Conservation (phyloP, 2,797 vertebrate genomes). For the Eospalax fontanierii region DNA sequence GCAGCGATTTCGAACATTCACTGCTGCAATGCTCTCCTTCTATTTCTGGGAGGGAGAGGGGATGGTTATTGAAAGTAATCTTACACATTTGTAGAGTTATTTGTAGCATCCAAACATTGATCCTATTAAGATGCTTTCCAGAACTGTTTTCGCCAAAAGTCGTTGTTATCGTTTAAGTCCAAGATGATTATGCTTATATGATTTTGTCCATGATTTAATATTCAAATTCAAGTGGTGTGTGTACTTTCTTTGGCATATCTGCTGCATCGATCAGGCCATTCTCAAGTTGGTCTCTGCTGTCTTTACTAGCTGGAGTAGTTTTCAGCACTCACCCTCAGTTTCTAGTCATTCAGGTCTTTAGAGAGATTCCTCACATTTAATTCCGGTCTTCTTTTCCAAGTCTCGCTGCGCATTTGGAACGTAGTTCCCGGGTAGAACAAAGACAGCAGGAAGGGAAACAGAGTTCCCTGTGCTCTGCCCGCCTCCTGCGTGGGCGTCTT, state of each 20-base stretch:
- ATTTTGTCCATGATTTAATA: constrained; percentile 48
- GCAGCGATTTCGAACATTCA: constrained; percentile 86
- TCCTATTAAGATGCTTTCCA: constrained; percentile 54
- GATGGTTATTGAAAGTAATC: constrained; percentile 86
- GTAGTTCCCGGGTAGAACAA: constrained; percentile 88
- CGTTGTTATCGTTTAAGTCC: constrained; percentile 78
- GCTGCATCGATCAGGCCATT: constrained; percentile 73
- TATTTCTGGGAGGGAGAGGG: constrained; percentile 85
- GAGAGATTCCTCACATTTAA: constrained; percentile 74
- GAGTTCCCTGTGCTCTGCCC: constrained; percentile 81
- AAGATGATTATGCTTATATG: constrained; percentile 65
- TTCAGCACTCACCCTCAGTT: constrained; percentile 76
- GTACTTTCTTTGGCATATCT: constrained; percentile 38
- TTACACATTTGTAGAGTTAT: constrained; percentile 87
- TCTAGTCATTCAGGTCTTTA: constrained; percentile 71
- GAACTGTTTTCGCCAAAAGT: constrained; percentile 65
- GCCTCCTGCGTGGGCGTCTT: not conserved
- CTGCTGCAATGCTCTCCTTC: constrained; percentile 89
- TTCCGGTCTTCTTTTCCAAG: constrained; percentile 62
- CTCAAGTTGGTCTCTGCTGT: constrained; percentile 69
- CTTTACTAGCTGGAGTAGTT: constrained; percentile 46
- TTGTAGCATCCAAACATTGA: constrained; percentile 78
- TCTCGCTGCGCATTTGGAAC: constrained; percentile 57
- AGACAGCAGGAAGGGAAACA: constrained; percentile 85
- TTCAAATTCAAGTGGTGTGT: constrained; percentile 61